Evolutionary conservation across 2,888 invertebrate species (phyloP), one percentile per base, ranked within the genome.

Genomic region (Habrosyne pyritoides): DNA sequence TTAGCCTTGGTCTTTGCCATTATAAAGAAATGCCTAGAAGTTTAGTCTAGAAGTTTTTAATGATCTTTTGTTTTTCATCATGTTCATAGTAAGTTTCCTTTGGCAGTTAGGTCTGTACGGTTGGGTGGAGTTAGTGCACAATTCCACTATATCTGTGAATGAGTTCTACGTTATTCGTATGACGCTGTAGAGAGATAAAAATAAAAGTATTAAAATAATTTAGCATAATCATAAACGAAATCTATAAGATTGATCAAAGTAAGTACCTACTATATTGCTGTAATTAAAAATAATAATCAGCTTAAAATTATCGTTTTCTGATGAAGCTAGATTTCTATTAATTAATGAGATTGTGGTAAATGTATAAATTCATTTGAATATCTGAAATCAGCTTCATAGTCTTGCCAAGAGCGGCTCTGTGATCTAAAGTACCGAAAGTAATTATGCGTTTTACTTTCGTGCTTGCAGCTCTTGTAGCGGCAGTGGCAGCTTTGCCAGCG

Each of bases 401-500:
- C 10, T 21, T 21, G 33, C 47, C 14, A 48, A 14, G n/a, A 18
- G 42, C 12, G 7, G 52, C 14, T 47, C 28, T 24, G 50, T 28
- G 33, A n/a, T 14, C 24, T 21, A 18, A 21, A 21, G 56, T 21
- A 18, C 21, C 42, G 14, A 14, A 21, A 12, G 21, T 47, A 28
- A 62, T 56, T 61, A 64, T 66, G 60, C 72, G 73, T 53, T 59
- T 71, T 42, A 55, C 69, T 52, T 52, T 75, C 50, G 52, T 76
- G 50, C 21, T 86, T 21, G 60, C 69, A 55, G 75, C 67, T 12
- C 53, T 79, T 6, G 57, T 71, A 50, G 68, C 72, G 59, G 77
- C 67, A 2, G 69, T 67, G 21, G 67, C 69, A 53, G 77, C 83
- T 5, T 48, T 76, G 36, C 79, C 80, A 21, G 57, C 74, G 1